Evolutionary conservation across 2,888 invertebrate genomes (phyloP), one percentile per base, ranked within the genome.

Genomic region (Yponomeuta plumbellus): DNA sequence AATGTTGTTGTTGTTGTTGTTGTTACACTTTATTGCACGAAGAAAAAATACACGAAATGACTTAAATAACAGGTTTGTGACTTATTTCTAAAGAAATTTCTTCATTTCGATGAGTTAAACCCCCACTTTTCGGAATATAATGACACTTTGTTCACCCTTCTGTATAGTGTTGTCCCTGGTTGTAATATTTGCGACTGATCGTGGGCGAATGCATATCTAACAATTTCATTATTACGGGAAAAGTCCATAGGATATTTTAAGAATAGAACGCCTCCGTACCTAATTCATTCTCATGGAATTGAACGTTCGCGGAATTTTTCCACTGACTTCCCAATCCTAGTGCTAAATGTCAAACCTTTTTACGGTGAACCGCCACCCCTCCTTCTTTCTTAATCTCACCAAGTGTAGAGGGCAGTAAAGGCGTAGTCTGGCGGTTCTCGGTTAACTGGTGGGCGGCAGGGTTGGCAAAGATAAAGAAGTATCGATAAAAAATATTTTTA

Each of bases 301-400:
- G 4, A 59, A 8, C 44, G 65, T 21, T 34, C 17, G n/a, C 26
- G 56, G 65, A 65, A 65, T 65, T 57, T 65, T 65, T 65, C 65
- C 63, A 56, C 26, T 57, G 65, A 65, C 56, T 65, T 65, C 34
- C 57, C 65, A 34, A 57, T 34, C 44, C 44, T n/a, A 57, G 44
- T 11, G 44, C 63, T 44, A 52, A 64, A 64, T 40, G 52, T 65
- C 57, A 69, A 69, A 66, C 86, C 82, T 80, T 64, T 67, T 56
- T 75, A 72, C 69, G 64, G 39, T 71, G 85, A 78, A 64, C 83
- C 72, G 65, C 74, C 71, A 71, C 75, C 71, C 78, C 76, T 76
- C 79, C 73, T 77, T 69, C 69, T 69, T 34, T 4, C 13, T 11
- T 39, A 20, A 13, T 4, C 22, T 4, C 23, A 11, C 23, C 22